Evolutionary conservation across 2,888 invertebrate genomes (phyloP), one percentile per base, ranked within the genome.

Genomic region (Amorpha juglandis): DNA sequence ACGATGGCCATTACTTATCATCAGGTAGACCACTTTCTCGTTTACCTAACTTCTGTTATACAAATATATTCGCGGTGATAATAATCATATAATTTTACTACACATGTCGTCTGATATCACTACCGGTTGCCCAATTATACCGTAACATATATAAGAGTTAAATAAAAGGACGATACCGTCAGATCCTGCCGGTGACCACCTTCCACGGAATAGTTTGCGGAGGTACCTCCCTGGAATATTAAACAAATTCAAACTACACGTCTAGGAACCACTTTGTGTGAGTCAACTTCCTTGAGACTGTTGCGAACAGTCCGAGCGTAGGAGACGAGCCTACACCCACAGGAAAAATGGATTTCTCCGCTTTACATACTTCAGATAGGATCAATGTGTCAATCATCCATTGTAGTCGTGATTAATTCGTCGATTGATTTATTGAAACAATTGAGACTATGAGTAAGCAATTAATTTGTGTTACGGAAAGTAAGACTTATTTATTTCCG

Each of bases 381-480:
- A 78, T 72, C 78, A 84, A 89, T 86, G 87, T 72, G 86, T 86
- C 87, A 87, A 87, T 89, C 87, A 86, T 79, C 79, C 74, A 85
- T 89, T 87, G 86, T 89, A 73, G 74, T 78, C 70, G 68, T 78
- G 81, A 82, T 82, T 82, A 80, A 84, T 84, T 79, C 75, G 71
- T 75, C 51, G 70, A 85, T 81, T 86, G 83, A 84, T 83, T 84
- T 87, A 78, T 79, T 80, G 71, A 83, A 84, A 88, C 87, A 89
- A 88, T 87, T 77, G 82, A 74, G 19, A 16, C n/a, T 51, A 19
- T 63, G 47, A 63, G 63, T 47, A 33, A 63, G 58, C 58, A 16
- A 42, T 19, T 52, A 52, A 52, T 38, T 19, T 42, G 9, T 58
- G 19, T 55, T 35, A 16, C 58, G 19, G 53, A 58, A 58, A 38